phyloP scores from a whole-genome alignment of 2,888 invertebrate species.

The Spatulosminthurus flaviceps region DNA sequence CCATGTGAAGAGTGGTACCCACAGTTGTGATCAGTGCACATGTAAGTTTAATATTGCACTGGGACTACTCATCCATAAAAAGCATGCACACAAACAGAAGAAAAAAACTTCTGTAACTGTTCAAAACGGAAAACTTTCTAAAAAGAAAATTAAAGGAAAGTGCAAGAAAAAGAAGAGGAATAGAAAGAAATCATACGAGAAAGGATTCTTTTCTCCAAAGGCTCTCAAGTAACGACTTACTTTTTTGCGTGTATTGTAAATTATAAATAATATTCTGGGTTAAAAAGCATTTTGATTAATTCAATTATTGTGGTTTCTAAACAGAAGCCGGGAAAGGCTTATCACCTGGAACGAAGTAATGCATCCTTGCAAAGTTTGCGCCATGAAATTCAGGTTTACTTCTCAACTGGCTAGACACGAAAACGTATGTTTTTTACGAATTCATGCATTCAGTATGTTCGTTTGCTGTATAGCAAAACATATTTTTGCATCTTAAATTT shows the following conservation, averaged over 20 bases:
- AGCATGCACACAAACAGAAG: slow-evolving; percentile 13
- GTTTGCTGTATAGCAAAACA: background rate
- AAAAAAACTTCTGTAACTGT: background rate
- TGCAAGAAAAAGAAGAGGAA: slow-evolving; percentile 27
- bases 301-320: background rate
- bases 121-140: background rate
- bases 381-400: slow-evolving; percentile 40
- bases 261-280: background rate
- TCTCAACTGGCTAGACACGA: slow-evolving; percentile 41
- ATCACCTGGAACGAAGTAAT: slow-evolving; percentile 37
- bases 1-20: slow-evolving; percentile 29
- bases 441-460: background rate
- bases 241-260: background rate
- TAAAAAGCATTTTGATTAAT: background rate
- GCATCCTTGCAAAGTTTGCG: slow-evolving; percentile 49
- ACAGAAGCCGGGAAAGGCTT: slow-evolving; percentile 39
- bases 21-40: slow-evolving; percentile 37
- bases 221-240: slow-evolving; percentile 41
- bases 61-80: slow-evolving; percentile 32
- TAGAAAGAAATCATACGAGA: slow-evolving; percentile 8
- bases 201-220: slow-evolving; percentile 46
- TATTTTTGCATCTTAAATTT: background rate
- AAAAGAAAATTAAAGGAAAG: background rate
- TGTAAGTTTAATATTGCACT: slow-evolving; percentile 35
- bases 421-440: slow-evolving; percentile 29